Evolutionary conservation across 2,797 vertebrate genomes (phyloP).

Genomic region (Anisognathus igniventris): DNA sequence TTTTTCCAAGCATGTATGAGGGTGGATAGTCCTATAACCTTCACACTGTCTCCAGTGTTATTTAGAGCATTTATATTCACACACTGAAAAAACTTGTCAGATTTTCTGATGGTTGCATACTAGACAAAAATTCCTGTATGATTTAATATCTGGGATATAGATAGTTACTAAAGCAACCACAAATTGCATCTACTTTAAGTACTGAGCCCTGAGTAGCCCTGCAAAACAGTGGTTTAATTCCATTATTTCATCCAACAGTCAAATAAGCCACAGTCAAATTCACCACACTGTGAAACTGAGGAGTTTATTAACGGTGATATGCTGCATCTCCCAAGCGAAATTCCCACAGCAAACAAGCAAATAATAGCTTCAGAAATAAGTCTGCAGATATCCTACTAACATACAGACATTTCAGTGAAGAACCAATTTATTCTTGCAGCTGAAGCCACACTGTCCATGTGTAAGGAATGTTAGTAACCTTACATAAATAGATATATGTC

Average conservation of each 20-base stretch:
- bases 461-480: not conserved
- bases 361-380: not conserved
- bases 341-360: not conserved
- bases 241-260: not conserved
- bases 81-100: not conserved
- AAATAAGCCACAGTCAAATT: not conserved
- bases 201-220: not conserved
- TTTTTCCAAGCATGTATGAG: not conserved
- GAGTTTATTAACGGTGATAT: slow-evolving; percentile 8
- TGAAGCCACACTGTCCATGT: not conserved
- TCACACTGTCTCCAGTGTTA: not conserved
- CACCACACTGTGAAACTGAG: not conserved
- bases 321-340: not conserved
- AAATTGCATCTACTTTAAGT: not conserved
- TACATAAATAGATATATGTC: not conserved
- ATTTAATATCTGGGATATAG: not conserved
- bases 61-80: not conserved
- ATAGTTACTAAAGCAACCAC: not conserved
- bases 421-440: not conserved
- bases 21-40: not conserved
- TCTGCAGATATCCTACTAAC: not conserved
- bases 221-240: slow-evolving; percentile 10
- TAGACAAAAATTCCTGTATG: not conserved
- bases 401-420: not conserved
- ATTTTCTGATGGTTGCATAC: not conserved